Conservation (phyloP, 2,113 vertebrate genomes). For the Ramphastos sulfuratus region DNA sequence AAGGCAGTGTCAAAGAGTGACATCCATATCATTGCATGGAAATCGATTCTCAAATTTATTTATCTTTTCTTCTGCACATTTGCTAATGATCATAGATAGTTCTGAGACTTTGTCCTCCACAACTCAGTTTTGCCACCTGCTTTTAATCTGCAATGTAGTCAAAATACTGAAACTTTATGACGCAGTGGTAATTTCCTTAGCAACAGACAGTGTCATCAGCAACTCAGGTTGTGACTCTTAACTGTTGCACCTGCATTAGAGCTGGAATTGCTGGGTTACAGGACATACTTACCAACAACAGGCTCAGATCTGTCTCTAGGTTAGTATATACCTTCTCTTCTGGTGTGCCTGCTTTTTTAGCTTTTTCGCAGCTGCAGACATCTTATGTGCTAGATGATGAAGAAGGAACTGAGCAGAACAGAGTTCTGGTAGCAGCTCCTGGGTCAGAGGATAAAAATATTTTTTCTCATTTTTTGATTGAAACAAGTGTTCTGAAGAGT, state of each 20-base stretch:
- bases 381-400: neutral
- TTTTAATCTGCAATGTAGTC: constrained; percentile 35
- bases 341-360: neutral
- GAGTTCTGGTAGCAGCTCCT: neutral
- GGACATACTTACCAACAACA: neutral
- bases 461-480: neutral
- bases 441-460: neutral
- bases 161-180: constrained; percentile 36
- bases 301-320: neutral
- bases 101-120: constrained; percentile 17
- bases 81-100: neutral
- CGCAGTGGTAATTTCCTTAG: constrained; percentile 39
- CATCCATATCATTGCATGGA: neutral
- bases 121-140: neutral
- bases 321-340: neutral
- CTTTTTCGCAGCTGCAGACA: neutral
- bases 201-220: constrained; percentile 18
- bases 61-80: neutral
- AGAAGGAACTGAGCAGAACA: neutral
- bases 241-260: neutral
- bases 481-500: neutral
- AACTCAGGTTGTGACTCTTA: neutral
- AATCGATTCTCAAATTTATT: neutral
- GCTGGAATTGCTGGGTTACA: neutral
- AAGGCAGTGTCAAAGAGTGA: neutral